phyloP scores from a whole-genome alignment of 2,113 vertebrate genomes.

The Pseudonaja textilis region DNA sequence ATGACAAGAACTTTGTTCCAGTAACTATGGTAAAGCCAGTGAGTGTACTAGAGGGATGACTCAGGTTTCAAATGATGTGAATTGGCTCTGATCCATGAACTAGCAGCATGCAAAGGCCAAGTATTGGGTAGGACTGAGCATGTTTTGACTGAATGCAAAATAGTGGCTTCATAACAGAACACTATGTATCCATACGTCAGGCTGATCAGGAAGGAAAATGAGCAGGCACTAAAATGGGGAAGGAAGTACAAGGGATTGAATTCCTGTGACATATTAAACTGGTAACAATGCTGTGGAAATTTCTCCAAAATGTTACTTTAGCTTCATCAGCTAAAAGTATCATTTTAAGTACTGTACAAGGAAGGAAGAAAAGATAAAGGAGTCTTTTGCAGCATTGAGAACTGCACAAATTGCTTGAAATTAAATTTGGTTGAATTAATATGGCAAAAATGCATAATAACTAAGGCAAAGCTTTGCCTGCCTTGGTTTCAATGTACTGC shows the following conservation, averaged over 20 bases:
- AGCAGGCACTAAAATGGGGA: neutral
- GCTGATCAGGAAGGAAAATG: conserved; percentile 20
- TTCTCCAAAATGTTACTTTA: neutral
- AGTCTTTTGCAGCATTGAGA: neutral
- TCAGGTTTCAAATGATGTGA: conserved; percentile 38
- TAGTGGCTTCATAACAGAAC: conserved; percentile 16
- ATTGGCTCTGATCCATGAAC: conserved; percentile 28
- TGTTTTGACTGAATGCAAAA: conserved; percentile 30
- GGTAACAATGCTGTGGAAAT: neutral
- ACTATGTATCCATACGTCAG: conserved; percentile 1
- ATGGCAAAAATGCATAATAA: neutral
- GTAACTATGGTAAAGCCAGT: conserved; percentile 34
- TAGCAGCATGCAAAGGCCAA: conserved; percentile 27
- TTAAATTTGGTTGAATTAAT: neutral
- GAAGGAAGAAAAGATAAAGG: neutral
- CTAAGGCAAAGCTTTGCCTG: neutral
- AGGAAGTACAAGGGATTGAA: neutral
- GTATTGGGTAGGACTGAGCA: conserved; percentile 15
- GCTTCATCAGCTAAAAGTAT: neutral
- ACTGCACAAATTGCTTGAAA: no score
- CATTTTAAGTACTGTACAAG: neutral
- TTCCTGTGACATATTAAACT: neutral
- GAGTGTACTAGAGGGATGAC: conserved; percentile 24
- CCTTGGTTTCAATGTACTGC: neutral
- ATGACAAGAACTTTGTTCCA: conserved; percentile 9